Conservation (phyloP, 1,140 invertebrate species). For the Macrocentrus cingulum region DNA sequence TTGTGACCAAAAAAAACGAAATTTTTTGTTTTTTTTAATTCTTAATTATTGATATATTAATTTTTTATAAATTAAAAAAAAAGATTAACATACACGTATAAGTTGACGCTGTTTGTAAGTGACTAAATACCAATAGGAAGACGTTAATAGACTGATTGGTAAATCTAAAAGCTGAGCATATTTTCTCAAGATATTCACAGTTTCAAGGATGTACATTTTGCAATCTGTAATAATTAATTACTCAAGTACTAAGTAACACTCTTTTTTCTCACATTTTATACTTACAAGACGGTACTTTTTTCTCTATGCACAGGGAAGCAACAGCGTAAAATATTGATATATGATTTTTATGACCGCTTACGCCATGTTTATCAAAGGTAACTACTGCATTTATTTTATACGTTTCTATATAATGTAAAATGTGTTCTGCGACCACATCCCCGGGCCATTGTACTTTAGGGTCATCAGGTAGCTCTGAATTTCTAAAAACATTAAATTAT, state of each 20-base stretch:
- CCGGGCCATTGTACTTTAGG: constrained; percentile 74
- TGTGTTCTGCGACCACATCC: constrained; percentile 69
- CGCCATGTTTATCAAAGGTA: constrained; percentile 89
- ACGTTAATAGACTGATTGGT: constrained; percentile 74
- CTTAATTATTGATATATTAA: no score
- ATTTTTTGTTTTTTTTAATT: no score
- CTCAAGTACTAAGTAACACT: no score
- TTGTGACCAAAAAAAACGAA: no score
- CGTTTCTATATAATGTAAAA: constrained; percentile 72
- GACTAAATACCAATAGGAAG: constrained; percentile 72
- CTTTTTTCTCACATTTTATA: no score
- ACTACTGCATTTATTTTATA: constrained; percentile 81
- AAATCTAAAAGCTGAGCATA: constrained; percentile 84
- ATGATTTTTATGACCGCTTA: constrained; percentile 90
- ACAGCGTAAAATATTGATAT: constrained; percentile 78
- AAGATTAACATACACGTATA: constrained; percentile 50
- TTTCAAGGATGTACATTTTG: constrained; percentile 78
- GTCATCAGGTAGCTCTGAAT: constrained; percentile 74
- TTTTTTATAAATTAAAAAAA: no score
- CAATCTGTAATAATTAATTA: constrained; percentile 72
- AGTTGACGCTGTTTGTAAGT: constrained; percentile 50
- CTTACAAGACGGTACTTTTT: constrained; percentile 71
- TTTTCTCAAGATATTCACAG: constrained; percentile 83
- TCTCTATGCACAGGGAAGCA: constrained; percentile 73
- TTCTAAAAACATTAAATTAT: constrained; percentile 53